phyloP scores from a whole-genome alignment of 2,113 vertebrate genomes.

The Austrofundulus limnaeus region DNA sequence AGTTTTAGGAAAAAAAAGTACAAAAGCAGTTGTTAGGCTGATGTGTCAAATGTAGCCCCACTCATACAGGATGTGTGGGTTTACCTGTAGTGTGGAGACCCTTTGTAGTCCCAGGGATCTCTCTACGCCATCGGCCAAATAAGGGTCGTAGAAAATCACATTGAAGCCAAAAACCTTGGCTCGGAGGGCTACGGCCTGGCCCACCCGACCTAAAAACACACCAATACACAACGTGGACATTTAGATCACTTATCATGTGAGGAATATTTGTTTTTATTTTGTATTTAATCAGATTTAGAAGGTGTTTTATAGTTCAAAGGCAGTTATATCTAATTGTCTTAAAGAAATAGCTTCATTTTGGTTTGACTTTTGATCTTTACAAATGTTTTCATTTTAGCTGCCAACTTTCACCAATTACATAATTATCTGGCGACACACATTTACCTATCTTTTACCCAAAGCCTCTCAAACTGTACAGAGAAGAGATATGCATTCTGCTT shows the following conservation, averaged over 20 bases:
- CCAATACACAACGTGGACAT: background rate
- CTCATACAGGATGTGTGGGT: conserved; percentile 90
- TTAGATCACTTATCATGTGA: too few species aligned
- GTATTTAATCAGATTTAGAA: too few species aligned
- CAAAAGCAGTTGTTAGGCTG: background rate
- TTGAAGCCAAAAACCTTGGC: conserved; percentile 98
- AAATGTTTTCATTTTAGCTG: background rate
- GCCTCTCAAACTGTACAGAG: conserved; percentile 23
- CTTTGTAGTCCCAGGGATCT: conserved; percentile 95
- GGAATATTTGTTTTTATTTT: background rate
- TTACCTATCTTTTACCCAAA: conserved; percentile 24
- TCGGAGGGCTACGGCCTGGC: conserved; percentile 94
- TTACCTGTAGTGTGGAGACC: conserved; percentile 94
- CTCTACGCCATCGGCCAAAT: conserved; percentile 97
- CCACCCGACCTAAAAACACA: conserved; percentile 87
- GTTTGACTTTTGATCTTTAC: too few species aligned
- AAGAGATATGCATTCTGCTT: conserved; percentile 45
- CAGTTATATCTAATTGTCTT: too few species aligned
- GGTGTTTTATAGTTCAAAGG: too few species aligned
- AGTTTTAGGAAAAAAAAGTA: background rate
- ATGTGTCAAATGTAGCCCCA: conserved; percentile 58
- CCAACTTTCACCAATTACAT: conserved; percentile 8
- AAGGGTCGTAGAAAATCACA: conserved; percentile 97
- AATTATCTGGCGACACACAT: conserved; percentile 5
- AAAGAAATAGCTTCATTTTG: too few species aligned